phyloP scores from a whole-genome alignment of 2,888 invertebrate genomes.

The Aleiodes alternator region DNA sequence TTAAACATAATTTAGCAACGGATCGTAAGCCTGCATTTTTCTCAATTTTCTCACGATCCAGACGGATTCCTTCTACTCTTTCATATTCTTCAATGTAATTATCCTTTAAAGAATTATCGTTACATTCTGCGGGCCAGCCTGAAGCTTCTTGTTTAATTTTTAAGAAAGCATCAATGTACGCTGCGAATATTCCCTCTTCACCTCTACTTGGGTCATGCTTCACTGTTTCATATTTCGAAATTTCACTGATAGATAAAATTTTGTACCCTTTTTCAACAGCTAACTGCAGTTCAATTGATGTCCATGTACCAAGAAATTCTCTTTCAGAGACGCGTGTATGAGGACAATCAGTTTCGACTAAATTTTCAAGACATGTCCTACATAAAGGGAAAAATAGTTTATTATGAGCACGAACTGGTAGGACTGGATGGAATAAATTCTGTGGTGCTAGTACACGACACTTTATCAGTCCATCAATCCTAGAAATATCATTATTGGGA shows the following conservation, averaged over 20 bases:
- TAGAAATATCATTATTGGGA: too few relatives aligned
- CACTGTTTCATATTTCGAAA: neutral
- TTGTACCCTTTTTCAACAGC: neutral
- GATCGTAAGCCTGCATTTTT: too few relatives aligned
- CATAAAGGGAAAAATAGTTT: slow-evolving; percentile 3
- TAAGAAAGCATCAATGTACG: neutral
- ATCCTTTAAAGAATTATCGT: too few relatives aligned
- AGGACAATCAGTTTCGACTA: neutral
- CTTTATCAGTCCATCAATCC: neutral
- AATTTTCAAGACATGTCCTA: neutral
- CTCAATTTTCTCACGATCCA: neutral
- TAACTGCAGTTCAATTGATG: neutral
- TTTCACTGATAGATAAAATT: neutral
- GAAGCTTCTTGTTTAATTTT: neutral
- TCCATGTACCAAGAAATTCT: neutral
- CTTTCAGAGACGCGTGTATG: neutral
- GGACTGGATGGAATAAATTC: neutral
- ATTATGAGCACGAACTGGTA: too few relatives aligned
- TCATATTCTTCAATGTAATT: neutral
- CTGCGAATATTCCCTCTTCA: neutral
- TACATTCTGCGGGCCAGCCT: neutral
- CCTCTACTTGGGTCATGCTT: neutral
- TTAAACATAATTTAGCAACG: too few relatives aligned
- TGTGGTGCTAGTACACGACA: neutral
- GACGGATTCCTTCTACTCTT: neutral